Base-by-base conservation (phyloP, 2,113 vertebrate species). In the human region DNA sequence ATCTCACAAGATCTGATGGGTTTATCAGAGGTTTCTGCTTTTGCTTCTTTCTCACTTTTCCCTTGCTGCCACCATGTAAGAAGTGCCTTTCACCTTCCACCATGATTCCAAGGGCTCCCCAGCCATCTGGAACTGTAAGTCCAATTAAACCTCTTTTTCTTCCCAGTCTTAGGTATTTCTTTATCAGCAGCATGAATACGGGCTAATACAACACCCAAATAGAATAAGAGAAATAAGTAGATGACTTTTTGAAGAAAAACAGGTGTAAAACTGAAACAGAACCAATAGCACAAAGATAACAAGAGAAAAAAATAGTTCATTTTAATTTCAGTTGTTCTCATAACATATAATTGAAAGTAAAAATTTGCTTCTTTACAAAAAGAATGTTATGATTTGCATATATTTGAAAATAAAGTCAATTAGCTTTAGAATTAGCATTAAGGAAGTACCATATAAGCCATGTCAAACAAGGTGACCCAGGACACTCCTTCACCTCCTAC, bases 201-300 rank as follows among this genome's bases (percentile, higher is more conserved):
- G 61, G 13, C 27, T 64, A 64, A 64, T 64, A 32, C 12, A 32
- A 64, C 27, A 14, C 32, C 27, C 61, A 59, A 95, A 45, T 16
- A 88, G 13, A 18, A 43, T 82, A 35, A 64, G 18, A 94, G 30
- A 92, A 91, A 94, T 76, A 66, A 50, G n/a, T 16, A 80, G 16
- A 86, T 76, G 55, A 78, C 13, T 83, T 79, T 90, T 83, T 88
- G 27, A 92, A 93, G 48, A 70, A 94, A 85, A 95, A 59, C 20
- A 82, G 20, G 9, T 79, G 2, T 52, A 83, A 93, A 93, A 57
- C 2, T 40, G 30, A 96, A 95, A 82, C 84, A 92, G 92, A 93
- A 61, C 4, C 16, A 89, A 64, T 0, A 83, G 7, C 2, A 88
- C 38, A 83, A 89, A 90, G 16, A 81, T 3, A 93, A 61, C 38